phyloP scores from a whole-genome alignment of 2,797 vertebrate genomes.

The Characodon lateralis region DNA sequence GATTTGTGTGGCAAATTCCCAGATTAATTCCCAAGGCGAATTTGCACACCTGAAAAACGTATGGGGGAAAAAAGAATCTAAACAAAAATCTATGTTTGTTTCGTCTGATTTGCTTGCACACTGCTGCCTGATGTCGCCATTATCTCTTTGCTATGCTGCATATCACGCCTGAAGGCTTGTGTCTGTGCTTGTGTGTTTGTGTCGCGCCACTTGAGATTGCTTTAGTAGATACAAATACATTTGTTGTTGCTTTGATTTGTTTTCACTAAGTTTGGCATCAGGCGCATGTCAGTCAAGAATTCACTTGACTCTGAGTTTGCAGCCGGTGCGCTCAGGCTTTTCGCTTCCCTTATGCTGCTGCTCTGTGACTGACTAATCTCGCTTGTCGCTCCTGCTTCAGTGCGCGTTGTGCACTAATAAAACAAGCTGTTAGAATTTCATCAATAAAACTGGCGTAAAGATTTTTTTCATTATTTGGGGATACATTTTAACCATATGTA shows the following conservation, averaged over 20 bases:
- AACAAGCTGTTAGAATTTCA: neutral
- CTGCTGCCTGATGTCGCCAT: conserved; percentile 73
- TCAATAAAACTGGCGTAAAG: neutral
- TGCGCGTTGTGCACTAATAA: neutral
- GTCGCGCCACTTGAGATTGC: conserved; percentile 27
- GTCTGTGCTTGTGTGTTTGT: conserved; percentile 22
- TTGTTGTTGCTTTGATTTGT: conserved; percentile 36
- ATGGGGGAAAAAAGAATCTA: conserved; percentile 5
- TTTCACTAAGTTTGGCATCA: conserved; percentile 48
- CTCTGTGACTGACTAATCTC: neutral
- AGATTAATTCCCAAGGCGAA: conserved; percentile 16
- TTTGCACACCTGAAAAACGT: neutral
- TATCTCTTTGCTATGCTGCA: conserved; percentile 79
- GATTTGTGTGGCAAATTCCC: conserved; percentile 4
- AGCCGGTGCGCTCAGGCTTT: conserved; percentile 8
- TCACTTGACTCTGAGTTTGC: neutral
- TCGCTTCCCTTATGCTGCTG: conserved; percentile 22
- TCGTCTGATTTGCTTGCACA: conserved; percentile 50
- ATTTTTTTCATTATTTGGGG: neutral
- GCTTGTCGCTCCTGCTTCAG: neutral
- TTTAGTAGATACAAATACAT: conserved; percentile 39
- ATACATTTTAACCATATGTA: fast-evolving
- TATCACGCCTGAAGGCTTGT: conserved; percentile 72
- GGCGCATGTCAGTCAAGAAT: neutral
- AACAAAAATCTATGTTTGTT: conserved; percentile 47